Evolutionary conservation across 2,888 invertebrate genomes (phyloP).

Genomic region (Agrilus mali): DNA sequence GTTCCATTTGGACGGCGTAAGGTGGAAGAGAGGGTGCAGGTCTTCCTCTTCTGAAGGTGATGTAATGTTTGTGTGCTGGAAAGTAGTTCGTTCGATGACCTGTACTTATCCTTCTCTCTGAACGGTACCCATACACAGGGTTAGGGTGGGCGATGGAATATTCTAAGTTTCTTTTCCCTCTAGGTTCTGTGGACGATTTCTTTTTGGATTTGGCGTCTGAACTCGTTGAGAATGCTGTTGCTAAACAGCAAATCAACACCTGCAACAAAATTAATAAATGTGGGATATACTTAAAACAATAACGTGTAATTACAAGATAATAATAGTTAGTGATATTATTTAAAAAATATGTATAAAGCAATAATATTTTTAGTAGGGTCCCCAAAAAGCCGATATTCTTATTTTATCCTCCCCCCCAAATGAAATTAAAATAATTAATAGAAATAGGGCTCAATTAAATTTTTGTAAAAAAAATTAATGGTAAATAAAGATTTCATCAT

Average conservation of each 20-base stretch:
- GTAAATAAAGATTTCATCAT: too few relatives aligned
- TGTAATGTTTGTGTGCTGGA: slow-evolving; percentile 24
- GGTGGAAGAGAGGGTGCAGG: slow-evolving; percentile 45
- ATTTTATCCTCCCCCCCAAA: too few relatives aligned
- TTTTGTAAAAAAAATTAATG: too few relatives aligned
- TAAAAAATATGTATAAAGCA: too few relatives aligned
- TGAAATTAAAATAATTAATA: too few relatives aligned
- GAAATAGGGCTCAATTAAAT: too few relatives aligned
- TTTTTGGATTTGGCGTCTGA: slow-evolving; percentile 18
- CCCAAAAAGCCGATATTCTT: too few relatives aligned
- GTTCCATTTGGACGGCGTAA: slow-evolving; percentile 71
- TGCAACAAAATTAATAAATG: slow-evolving; percentile 33
- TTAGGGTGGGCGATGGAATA: slow-evolving; percentile 47
- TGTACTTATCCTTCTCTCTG: slow-evolving; percentile 43
- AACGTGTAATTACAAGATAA: too few relatives aligned
- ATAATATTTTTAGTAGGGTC: too few relatives aligned
- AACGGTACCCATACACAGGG: slow-evolving; percentile 40
- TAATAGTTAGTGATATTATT: too few relatives aligned
- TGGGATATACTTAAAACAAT: slow-evolving; percentile 2
- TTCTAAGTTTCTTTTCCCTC: slow-evolving; percentile 46
- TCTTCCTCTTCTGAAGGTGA: slow-evolving; percentile 27
- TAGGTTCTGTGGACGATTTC: slow-evolving; percentile 29
- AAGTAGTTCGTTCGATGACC: slow-evolving; percentile 27
- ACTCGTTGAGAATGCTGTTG: slow-evolving; percentile 32
- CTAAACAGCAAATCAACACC: slow-evolving; percentile 42